Percentiles rank a stretch among this genome's conserved stretches.
phyloP scores from a whole-genome alignment of 2,797 vertebrate species.

The Squalus acanthias region DNA sequence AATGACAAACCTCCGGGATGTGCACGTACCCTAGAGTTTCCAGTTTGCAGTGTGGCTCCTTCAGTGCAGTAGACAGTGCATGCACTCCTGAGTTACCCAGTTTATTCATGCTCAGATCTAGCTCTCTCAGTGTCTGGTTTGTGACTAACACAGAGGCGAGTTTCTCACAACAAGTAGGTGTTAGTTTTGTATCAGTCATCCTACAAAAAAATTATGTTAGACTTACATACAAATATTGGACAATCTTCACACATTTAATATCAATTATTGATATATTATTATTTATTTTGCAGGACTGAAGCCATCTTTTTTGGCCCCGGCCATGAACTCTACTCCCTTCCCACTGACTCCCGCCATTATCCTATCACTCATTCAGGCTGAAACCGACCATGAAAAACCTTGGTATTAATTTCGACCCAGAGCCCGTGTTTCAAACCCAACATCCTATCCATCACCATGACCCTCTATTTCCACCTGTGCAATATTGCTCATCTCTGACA shows the following conservation, averaged over 20 bases:
- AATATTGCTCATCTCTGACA: not conserved
- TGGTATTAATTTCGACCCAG: not conserved
- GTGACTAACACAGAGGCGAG: slow-evolving; percentile 15
- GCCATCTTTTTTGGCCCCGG: not conserved
- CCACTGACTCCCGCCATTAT: not conserved
- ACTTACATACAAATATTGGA: not conserved
- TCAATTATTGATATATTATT: not conserved
- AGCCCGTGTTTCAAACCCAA: not conserved
- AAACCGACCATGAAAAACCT: not conserved
- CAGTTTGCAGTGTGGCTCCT: slow-evolving; percentile 18
- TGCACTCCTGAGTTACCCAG: not conserved
- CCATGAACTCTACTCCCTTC: not conserved
- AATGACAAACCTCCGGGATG: not conserved
- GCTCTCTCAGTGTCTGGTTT: not conserved
- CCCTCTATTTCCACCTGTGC: not conserved
- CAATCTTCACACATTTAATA: not conserved
- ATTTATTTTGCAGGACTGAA: not conserved
- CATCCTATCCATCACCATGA: not conserved
- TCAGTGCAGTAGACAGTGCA: not conserved
- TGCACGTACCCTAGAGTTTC: slow-evolving; percentile 23
- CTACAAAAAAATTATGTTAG: not conserved
- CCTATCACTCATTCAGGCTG: not conserved
- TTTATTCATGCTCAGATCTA: slow-evolving; percentile 16
- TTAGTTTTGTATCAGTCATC: slow-evolving; percentile 9
- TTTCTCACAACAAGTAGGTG: slow-evolving; percentile 23